phyloP scores from a whole-genome alignment of 2,113 vertebrate genomes.

The Elaphurus davidianus region DNA sequence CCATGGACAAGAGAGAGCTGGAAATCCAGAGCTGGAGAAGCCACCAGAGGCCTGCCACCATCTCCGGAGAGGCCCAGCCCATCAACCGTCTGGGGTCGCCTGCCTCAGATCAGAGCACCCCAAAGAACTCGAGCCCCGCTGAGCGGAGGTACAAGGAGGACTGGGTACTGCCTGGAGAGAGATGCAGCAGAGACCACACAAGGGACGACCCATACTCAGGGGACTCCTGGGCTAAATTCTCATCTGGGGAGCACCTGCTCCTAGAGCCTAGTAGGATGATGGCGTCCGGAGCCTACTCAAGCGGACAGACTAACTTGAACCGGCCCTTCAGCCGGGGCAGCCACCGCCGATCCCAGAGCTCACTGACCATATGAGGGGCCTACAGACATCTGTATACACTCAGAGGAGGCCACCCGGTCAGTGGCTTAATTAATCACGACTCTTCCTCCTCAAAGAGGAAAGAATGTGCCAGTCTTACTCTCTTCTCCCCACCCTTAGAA shows the following conservation, averaged over 20 bases:
- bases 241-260: constrained; percentile 15
- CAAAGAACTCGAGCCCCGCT: background rate
- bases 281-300: background rate
- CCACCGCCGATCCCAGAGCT: constrained; percentile 82
- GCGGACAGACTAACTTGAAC: background rate
- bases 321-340: background rate
- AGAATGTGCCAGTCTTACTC: background rate
- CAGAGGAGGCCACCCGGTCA: background rate
- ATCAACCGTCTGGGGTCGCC: background rate
- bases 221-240: constrained; percentile 2
- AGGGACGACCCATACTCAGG: constrained; percentile 14
- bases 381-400: background rate
- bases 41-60: background rate
- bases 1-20: constrained; percentile 76
- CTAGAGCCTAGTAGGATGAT: background rate
- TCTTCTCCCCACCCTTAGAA: background rate
- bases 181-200: constrained; percentile 43
- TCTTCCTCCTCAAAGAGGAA: background rate
- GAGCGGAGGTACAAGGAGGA: background rate
- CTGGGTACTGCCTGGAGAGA: constrained; percentile 7
- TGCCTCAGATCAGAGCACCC: background rate
- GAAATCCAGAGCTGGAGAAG: constrained; percentile 86
- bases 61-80: background rate
- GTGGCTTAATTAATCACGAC: background rate
- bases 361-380: constrained; percentile 79